Base-by-base conservation (phyloP, 1,140 invertebrate genomes). In the Drosophila kohkoa region DNA sequence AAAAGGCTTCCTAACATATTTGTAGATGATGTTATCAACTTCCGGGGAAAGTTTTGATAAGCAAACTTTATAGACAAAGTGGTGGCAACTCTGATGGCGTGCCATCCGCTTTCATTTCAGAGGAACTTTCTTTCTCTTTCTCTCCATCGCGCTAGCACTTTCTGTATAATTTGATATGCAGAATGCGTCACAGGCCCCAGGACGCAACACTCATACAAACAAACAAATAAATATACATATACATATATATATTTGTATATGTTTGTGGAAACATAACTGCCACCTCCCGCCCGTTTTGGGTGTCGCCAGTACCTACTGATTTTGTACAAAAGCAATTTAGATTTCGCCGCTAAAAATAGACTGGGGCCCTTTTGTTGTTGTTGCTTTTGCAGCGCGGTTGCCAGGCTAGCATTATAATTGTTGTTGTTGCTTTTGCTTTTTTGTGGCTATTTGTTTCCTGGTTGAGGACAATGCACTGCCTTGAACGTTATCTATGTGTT, bases 401-500 rank as follows among this genome's bases (percentile, higher is more conserved):
- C 77, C 77, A 82, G 72, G 81, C 64, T 65, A 70, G 35, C 38
- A 48, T 67, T 62, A 48, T 38, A 38, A 38, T 62, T 58, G 55
- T 64, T 55, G 58, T 67, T 28, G 52, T 13, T 67, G 32, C 20
- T 32, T 32, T 13, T 67, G 32, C 20, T 32, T 32, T 5, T 38
- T 62, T 52, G 48, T 64, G 38, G 60, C 38, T 59, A 49, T 59
- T 67, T 73, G 77, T 62, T 76, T 76, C 68, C 86, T 81, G 77
- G 68, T 73, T 66, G 80, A 88, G 83, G 83, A 88, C 83, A 88
- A 88, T 88, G 83, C 83, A 88, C 83, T 88, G 80, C 83, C 83
- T 87, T 88, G 83, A 88, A 79, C 69, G 48, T 54, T 75, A 63
- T 54, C 25, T 45, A 35, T 67, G 11, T 59, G 55, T 52, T 52